phyloP scores from a whole-genome alignment of 1,140 invertebrate species.

The Lasaia peninsularis region DNA sequence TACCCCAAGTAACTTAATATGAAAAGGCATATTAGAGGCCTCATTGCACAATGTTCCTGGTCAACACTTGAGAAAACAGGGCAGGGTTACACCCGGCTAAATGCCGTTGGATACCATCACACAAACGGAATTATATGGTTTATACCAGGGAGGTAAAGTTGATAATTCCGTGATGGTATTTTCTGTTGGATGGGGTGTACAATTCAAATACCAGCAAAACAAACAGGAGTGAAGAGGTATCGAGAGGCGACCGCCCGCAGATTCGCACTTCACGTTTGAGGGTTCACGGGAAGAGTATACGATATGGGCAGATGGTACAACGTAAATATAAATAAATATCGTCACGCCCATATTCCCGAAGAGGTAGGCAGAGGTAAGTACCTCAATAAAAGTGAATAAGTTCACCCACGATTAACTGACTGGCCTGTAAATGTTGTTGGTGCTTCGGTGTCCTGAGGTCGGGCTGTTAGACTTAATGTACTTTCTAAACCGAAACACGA shows the following conservation, averaged over 20 bases:
- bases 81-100: constrained; percentile 17
- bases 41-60: constrained; percentile 43
- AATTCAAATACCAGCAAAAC: constrained; percentile 62
- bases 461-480: too few relatives aligned
- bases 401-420: too few relatives aligned
- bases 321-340: too few relatives aligned
- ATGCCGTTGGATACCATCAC: not conserved
- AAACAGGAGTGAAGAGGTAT: constrained; percentile 53
- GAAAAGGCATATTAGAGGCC: constrained; percentile 36
- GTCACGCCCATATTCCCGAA: too few relatives aligned
- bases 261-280: constrained; percentile 55
- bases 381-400: not conserved
- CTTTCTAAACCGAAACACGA: too few relatives aligned
- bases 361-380: too few relatives aligned
- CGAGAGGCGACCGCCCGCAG: constrained; percentile 59
- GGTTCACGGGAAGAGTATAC: constrained; percentile 43
- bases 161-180: constrained; percentile 15
- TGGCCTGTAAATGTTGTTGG: too few relatives aligned
- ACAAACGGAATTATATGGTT: constrained; percentile 1
- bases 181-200: constrained; percentile 23
- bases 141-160: not conserved
- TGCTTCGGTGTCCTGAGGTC: too few relatives aligned
- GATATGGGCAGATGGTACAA: constrained; percentile 33
- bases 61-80: constrained; percentile 41
- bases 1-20: constrained; percentile 41